Conservation (phyloP, 2,888 invertebrate species). For the Chymomyza amoena region DNA sequence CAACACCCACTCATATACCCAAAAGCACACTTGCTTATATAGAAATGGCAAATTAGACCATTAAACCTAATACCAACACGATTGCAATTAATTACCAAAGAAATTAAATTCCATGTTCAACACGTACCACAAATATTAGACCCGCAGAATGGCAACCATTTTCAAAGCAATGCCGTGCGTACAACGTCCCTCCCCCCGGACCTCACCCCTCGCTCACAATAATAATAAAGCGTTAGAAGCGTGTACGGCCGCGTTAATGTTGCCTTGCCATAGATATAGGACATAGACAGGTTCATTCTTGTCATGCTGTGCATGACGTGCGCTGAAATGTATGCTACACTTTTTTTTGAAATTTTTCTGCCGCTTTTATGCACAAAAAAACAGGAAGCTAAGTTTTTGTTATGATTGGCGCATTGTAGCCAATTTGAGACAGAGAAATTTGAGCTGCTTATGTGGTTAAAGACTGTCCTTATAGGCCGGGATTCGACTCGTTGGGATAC, state of each 20-base stretch:
- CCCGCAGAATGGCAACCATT: slow-evolving; percentile 39
- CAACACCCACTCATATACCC: slow-evolving; percentile 9
- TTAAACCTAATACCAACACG: slow-evolving; percentile 73
- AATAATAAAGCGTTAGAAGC: neutral
- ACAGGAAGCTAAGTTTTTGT: too few relatives aligned
- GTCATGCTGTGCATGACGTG: slow-evolving; percentile 54
- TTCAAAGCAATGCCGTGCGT: slow-evolving; percentile 19
- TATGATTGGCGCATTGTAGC: too few relatives aligned
- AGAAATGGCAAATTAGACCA: slow-evolving; percentile 58
- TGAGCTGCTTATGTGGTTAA: too few relatives aligned
- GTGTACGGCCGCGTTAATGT: slow-evolving; percentile 43
- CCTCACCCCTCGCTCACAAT: neutral
- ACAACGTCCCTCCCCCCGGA: neutral
- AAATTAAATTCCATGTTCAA: slow-evolving; percentile 72
- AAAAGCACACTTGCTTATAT: slow-evolving; percentile 7
- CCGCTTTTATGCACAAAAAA: too few relatives aligned
- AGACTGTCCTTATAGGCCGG: too few relatives aligned
- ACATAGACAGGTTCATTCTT: neutral
- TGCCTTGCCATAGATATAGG: neutral
- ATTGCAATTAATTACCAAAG: slow-evolving; percentile 71
- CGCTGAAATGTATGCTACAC: slow-evolving; percentile 46
- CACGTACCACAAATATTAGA: slow-evolving; percentile 65
- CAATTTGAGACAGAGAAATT: too few relatives aligned
- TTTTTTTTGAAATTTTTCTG: neutral
- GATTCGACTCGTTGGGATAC: too few relatives aligned